Conservation (phyloP, 2,113 vertebrate species). For the Leiothrix lutea region DNA sequence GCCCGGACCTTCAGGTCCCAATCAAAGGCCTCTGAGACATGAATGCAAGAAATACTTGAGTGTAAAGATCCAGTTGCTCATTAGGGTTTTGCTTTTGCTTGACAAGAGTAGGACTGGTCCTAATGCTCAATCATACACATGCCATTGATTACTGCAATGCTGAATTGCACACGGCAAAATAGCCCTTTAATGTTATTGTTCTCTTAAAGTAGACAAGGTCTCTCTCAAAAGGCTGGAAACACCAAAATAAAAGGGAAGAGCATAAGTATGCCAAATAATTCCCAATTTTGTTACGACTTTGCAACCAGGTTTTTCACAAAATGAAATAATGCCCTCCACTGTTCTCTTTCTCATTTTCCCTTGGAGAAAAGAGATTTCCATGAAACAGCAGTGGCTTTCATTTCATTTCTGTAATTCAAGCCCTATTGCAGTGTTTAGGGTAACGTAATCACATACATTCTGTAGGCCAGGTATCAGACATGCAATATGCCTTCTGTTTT, state of each 20-base stretch:
- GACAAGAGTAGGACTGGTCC: background rate
- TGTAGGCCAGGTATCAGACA: background rate
- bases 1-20: background rate
- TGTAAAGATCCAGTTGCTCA: background rate
- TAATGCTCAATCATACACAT: background rate
- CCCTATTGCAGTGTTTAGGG: background rate
- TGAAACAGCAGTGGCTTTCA: background rate
- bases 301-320: background rate
- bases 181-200: background rate
- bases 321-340: background rate
- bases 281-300: background rate
- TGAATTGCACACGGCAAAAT: background rate
- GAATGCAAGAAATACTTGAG: background rate
- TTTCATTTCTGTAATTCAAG: background rate
- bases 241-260: background rate
- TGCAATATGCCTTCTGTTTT: background rate
- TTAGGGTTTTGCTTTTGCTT: background rate
- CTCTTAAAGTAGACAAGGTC: background rate
- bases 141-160: background rate
- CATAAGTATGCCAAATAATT: background rate
- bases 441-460: accelerated
- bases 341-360: background rate
- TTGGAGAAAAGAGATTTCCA: background rate
- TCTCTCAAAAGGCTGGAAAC: background rate
- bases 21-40: background rate